These are phyloP conservation scores for Chironomus striatipennis DNA, from an alignment of 1,140 invertebrate species.

Conservation along the genomic window DNA sequence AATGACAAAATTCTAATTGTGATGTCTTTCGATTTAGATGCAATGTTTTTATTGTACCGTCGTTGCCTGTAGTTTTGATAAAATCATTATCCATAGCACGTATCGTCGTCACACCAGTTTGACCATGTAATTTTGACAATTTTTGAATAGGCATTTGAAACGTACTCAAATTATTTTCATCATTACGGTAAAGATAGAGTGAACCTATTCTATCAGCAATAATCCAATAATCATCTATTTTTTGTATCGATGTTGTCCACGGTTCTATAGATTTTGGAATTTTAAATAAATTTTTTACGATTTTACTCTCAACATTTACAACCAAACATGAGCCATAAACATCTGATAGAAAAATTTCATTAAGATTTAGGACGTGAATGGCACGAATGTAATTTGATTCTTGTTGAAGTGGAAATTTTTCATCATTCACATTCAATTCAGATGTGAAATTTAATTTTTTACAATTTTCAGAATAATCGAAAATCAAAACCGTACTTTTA, in stretches of 20 bases:
- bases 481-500: not conserved
- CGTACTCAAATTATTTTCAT: not conserved
- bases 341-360: conserved; percentile 12
- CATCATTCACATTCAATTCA: not conserved
- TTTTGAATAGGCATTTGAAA: not conserved
- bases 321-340: not conserved
- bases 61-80: not conserved
- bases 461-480: not conserved
- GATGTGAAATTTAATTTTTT: not conserved
- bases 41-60: not conserved
- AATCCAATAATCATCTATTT: not conserved
- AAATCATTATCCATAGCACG: not conserved
- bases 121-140: not conserved
- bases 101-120: not conserved
- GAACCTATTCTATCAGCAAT: not conserved
- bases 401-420: not conserved
- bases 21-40: not conserved
- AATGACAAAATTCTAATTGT: not conserved
- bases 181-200: not conserved
- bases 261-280: not conserved
- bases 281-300: conserved; percentile 11
- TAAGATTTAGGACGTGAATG: not conserved
- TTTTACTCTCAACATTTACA: not conserved
- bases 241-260: not conserved
- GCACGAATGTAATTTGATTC: conserved; percentile 1